Evolutionary conservation across 2,113 vertebrate genomes (phyloP).

Genomic region (Hymenochirus boettgeri): DNA sequence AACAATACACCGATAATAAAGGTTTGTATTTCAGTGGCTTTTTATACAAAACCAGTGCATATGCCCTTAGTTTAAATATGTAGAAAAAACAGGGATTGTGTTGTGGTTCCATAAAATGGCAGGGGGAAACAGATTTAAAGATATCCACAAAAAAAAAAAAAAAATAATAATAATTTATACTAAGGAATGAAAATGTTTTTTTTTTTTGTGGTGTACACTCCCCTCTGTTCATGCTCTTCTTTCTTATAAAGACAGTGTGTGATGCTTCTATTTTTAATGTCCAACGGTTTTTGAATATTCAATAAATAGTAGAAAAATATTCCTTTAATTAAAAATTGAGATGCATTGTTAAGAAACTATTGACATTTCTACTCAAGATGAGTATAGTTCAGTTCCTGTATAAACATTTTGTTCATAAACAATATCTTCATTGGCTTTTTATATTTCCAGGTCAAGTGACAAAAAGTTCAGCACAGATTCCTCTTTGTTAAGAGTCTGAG

Average conservation of each 20-base stretch:
- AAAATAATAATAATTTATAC: too few relatives aligned
- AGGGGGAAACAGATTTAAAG: too few relatives aligned
- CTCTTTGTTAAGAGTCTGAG: neutral
- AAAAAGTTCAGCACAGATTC: neutral
- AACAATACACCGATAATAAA: too few relatives aligned
- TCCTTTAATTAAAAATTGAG: constrained; percentile 83
- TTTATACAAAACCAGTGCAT: too few relatives aligned
- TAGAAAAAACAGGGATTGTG: too few relatives aligned
- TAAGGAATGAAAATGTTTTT: too few relatives aligned
- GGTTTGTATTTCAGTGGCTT: too few relatives aligned
- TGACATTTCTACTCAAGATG: constrained; percentile 24
- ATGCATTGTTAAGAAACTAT: constrained; percentile 57
- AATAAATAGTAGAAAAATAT: constrained; percentile 99
- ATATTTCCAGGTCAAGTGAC: neutral
- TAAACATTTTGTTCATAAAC: constrained; percentile 22
- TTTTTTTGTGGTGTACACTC: too few relatives aligned
- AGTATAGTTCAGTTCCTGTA: constrained; percentile 17
- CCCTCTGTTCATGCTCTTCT: constrained; percentile 43
- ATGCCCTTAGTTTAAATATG: too few relatives aligned
- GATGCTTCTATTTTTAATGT: constrained; percentile 42
- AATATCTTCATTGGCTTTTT: constrained; percentile 19
- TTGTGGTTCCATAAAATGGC: too few relatives aligned
- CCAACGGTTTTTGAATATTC: constrained; percentile 63
- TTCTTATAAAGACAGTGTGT: neutral
- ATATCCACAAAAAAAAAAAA: too few relatives aligned